Conservation (phyloP, 1,140 invertebrate genomes). For the Drosophila equinoxialis region DNA sequence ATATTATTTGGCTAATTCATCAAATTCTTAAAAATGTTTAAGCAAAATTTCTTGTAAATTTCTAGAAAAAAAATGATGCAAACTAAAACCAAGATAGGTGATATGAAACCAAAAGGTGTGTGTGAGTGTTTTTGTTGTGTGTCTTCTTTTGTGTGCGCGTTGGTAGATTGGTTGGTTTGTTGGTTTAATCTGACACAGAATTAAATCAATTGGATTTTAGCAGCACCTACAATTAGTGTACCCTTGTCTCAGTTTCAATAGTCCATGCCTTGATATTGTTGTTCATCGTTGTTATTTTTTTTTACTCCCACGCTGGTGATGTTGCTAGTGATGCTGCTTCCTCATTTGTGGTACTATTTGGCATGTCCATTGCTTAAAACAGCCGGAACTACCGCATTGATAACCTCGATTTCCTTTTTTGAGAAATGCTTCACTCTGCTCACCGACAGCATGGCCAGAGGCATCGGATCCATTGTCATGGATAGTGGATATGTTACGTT, state of each 20-base stretch:
- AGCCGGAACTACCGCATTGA: constrained; percentile 81
- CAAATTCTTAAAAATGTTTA: constrained; percentile 26
- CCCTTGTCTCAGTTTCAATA: constrained; percentile 27
- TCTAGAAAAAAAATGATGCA: constrained; percentile 7
- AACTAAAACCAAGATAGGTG: background rate
- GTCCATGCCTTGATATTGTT: constrained; percentile 28
- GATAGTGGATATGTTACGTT: constrained; percentile 64
- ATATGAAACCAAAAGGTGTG: constrained; percentile 36
- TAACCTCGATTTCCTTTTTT: constrained; percentile 82
- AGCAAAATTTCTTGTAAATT: constrained; percentile 22
- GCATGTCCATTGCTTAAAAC: constrained; percentile 83
- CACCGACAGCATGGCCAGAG: constrained; percentile 27
- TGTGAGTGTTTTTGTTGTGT: constrained; percentile 12
- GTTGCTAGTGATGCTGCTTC: constrained; percentile 12
- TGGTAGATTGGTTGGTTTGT: background rate
- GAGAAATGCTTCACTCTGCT: constrained; percentile 68
- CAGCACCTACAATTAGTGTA: constrained; percentile 20
- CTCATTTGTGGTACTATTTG: constrained; percentile 66
- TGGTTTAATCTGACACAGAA: constrained; percentile 16
- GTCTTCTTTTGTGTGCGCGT: constrained; percentile 36
- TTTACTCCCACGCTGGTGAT: constrained; percentile 1
- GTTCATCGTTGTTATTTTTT: constrained; percentile 23
- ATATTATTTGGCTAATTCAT: constrained; percentile 41
- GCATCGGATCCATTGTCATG: constrained; percentile 45
- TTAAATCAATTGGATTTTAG: constrained; percentile 7